Percentiles rank a stretch among this genome's conserved stretches.
Evolutionary conservation across 2,113 vertebrate species (phyloP).

Genomic region (Scomber japonicus): DNA sequence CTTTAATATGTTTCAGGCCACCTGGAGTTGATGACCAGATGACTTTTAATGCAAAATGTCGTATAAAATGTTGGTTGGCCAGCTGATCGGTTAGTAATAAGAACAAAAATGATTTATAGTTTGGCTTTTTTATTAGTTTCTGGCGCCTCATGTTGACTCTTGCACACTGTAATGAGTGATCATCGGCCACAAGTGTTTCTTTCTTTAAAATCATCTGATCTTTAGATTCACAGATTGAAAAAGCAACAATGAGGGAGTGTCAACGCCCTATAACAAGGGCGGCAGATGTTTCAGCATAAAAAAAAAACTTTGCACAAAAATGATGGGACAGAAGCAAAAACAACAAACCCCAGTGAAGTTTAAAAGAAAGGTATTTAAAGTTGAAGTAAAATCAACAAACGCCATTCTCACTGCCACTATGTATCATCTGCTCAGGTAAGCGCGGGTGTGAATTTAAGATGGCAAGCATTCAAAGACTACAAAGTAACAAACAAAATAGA

Average conservation of each 20-base stretch:
- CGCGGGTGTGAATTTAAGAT: slow-evolving; percentile 4
- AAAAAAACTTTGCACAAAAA: not conserved
- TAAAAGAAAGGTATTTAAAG: too few relatives aligned
- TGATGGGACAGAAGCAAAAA: not conserved
- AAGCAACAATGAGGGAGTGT: not conserved
- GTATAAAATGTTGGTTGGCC: too few relatives aligned
- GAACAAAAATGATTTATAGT: not conserved
- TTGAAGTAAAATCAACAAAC: too few relatives aligned
- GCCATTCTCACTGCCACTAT: not conserved
- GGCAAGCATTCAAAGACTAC: not conserved
- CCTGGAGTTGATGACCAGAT: not conserved
- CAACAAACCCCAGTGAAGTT: not conserved
- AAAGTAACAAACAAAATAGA: not conserved
- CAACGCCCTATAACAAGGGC: not conserved
- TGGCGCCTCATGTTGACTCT: not conserved
- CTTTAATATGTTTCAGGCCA: not conserved
- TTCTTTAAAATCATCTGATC: not conserved
- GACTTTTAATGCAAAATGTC: too few relatives aligned
- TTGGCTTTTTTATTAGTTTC: not conserved
- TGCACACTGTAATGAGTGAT: not conserved
- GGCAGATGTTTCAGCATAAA: not conserved
- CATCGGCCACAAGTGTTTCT: too few relatives aligned
- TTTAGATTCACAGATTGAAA: not conserved
- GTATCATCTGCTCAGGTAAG: slow-evolving; percentile 26
- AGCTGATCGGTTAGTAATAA: not conserved